Conservation (phyloP, 2,113 vertebrate species). For the Chelonoidis abingdonii region DNA sequence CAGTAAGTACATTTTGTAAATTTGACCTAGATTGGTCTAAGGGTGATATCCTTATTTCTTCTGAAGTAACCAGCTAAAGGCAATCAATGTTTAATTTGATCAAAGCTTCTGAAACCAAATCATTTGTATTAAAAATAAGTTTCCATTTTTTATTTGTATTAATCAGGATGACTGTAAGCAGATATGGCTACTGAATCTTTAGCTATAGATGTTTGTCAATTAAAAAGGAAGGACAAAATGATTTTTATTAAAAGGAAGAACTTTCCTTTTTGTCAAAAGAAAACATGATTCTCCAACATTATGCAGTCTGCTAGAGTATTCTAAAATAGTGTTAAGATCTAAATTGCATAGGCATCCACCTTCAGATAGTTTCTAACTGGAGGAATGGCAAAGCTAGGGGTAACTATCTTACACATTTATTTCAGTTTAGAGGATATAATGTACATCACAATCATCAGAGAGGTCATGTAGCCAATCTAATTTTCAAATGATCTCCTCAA, state of each 20-base stretch:
- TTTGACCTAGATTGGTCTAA: not conserved
- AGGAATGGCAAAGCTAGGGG: not conserved
- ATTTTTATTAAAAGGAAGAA: not conserved
- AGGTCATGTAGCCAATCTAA: not conserved
- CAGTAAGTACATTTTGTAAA: slow-evolving; percentile 72
- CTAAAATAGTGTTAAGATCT: not conserved
- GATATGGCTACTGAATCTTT: not conserved
- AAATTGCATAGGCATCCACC: not conserved
- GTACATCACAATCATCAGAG: not conserved
- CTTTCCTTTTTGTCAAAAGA: not conserved
- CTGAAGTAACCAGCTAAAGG: not conserved
- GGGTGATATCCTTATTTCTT: not conserved
- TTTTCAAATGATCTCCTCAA: not conserved
- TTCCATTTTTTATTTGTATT: not conserved
- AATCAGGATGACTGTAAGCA: not conserved
- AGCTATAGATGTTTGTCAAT: not conserved
- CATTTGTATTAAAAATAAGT: not conserved
- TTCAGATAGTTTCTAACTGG: not conserved
- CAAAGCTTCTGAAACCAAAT: not conserved
- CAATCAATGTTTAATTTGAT: not conserved
- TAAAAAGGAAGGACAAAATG: not conserved
- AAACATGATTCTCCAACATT: not conserved
- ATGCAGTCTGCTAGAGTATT: not conserved
- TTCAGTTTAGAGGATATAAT: not conserved
- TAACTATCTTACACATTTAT: not conserved